Evolutionary conservation across 1,140 invertebrate species (phyloP), one percentile per base, ranked within the genome.

Genomic region (Megathymus violae): DNA sequence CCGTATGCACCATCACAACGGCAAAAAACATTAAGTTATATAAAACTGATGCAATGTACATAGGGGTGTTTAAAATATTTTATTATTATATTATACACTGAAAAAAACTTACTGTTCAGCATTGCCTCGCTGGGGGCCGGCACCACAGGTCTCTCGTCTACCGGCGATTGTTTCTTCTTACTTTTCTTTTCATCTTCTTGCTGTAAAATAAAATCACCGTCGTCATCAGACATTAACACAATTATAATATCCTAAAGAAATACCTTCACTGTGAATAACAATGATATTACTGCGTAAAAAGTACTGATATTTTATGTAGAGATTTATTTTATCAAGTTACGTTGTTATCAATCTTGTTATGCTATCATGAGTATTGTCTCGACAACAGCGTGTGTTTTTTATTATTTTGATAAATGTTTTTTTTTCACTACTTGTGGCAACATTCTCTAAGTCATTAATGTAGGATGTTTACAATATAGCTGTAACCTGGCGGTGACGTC

Each of bases 151-250:
- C 85, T 69, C 4, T 90, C 85, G 63, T 90, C 88, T 17, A 83
- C 78, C 0, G 88, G 88, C 40, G 85, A 81, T 56, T 77, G 82
- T 67, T 85, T 78, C 68, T 90, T 90, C 69, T 88, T 89, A 62
- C 63, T 88, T 67, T 86, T 90, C 62, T 90, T 88, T 63, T 90
- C 85, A 80, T 90, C 88, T 47, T 90, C 85, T 70, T 79, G 77
- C 88, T 90, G 88, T 62, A 75, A 78, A 71, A 67, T 67, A 62
- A 71, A 48, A 76, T 69, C 64, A 62, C 25, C 64, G 60, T 67
- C 69, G 44, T 75, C 62, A 70, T 76, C 69, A 76, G 82, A 81
- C 85, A 89, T 85, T 80, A 72, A 87, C 75, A 65, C 61, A 16
- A 69, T 13, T 56, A 43, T 34, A 47, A 48, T 25, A 4, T 9